A percentile compares a stretch with the other conserved stretches of the same genome.
Conservation (phyloP, 2,888 invertebrate genomes). For the Cataglyphis rosenhaueri region DNA sequence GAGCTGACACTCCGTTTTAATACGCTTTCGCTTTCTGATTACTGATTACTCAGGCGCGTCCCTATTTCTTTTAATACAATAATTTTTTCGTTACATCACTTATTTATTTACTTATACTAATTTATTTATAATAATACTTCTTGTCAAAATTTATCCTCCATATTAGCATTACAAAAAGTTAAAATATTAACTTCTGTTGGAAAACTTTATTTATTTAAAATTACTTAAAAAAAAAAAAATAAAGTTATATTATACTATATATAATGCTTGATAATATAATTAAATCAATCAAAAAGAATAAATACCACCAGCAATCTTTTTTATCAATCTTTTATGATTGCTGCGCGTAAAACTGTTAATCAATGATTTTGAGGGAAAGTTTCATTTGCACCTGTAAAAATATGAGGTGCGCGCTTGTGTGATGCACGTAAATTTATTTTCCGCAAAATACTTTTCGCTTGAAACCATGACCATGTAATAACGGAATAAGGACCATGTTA, state of each 20-base stretch:
- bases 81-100: neutral
- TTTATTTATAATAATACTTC: neutral
- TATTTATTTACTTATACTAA: neutral
- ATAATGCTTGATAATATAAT: neutral
- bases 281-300: neutral
- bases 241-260: neutral
- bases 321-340: neutral
- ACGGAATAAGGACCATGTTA: slow-evolving; percentile 2
- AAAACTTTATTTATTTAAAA: no score
- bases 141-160: neutral
- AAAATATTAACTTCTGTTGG: neutral
- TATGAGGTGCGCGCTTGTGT: neutral
- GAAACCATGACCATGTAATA: neutral
- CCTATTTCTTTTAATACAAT: neutral
- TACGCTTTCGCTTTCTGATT: slow-evolving; percentile 42
- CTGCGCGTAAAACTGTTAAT: neutral
- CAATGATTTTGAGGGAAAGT: neutral
- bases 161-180: neutral
- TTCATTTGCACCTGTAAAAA: slow-evolving; percentile 4
- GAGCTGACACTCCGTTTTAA: slow-evolving; percentile 29
- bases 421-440: slow-evolving; percentile 44
- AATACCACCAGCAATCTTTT: neutral
- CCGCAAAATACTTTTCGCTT: slow-evolving; percentile 12
- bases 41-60: slow-evolving; percentile 9
- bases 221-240: slow-evolving; percentile 22